Base-by-base conservation (phyloP, 2,113 vertebrate genomes). In the Atrichornis clamosus region DNA sequence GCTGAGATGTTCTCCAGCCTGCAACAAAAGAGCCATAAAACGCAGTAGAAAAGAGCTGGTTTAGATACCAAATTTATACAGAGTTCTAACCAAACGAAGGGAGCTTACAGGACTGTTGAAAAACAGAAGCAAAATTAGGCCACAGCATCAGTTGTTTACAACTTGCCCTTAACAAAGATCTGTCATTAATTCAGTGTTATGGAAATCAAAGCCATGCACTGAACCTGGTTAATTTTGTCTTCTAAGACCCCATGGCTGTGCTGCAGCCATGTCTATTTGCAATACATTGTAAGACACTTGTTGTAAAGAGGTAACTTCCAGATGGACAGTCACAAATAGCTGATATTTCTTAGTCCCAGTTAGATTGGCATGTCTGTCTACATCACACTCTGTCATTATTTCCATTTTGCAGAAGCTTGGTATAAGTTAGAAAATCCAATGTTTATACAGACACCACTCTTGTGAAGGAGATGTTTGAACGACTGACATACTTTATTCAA, bases 21-120 rank as follows among this genome's bases (percentile, higher is more conserved):
- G 47, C 63, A 87, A 39, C 69, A 82, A 58, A 90, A 83, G 82
- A 92, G 44, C n/a, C 67, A 89, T 95, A 94, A 95, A 97, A 85
- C 74, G 83, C 24, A 70, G 28, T 28, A 64, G 90, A 83, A 93
- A 90, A 76, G 16, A 67, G 26, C 10, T 67, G 30, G 1, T 89
- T 96, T 83, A 85, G 50, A 50, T 46, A 58, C 11, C 41, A n/a
- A 24, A 15, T 68, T 56, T 35, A n/a, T 60, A 55, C 6, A 33
- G 17, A 50, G 52, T 37, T 95, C 33, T 67, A 70, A 44, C 11
- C 87, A 41, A 76, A 73, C 30, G n/a, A 86, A 75, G 23, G 15
- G 27, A 60, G 17, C 6, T 68, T 78, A 32, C 7, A 77, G 23
- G 30, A 53, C 7, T 59, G 8, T 13, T 84, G 33, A 79, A 76